Evolutionary conservation across 2,797 vertebrate species (phyloP), one percentile per base, ranked within the genome.

Genomic region (Sebastes matsubarae): DNA sequence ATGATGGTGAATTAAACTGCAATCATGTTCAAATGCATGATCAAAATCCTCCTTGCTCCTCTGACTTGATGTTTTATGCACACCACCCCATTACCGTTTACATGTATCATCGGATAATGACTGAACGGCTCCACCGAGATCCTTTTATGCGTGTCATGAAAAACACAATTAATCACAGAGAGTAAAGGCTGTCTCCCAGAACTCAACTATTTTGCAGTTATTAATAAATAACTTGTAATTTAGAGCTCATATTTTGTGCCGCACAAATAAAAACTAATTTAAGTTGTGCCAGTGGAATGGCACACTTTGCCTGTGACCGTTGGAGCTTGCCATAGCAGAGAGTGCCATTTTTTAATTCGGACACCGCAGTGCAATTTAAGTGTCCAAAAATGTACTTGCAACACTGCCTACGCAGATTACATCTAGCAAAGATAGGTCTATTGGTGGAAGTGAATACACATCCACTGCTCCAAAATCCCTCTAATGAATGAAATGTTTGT

Each of bases 21-120:
- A 84, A 57, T 85, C 80, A 75, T 75, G 60, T 64, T 72, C 68
- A 86, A 79, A 92, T 77, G 36, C 55, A 72, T 59, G 70, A 70
- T 84, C 42, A 75, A 59, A 88, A 80, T 85, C 65, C 16, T 16
- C 30, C 52, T 67, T 85, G 65, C 18, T n/a, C 32, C 57, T 67
- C 58, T 42, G 74, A 83, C 68, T 38, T 65, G 67, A 77, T 75
- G 58, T 79, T 86, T 77, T 68, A 64, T 80, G 58, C 69, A 82
- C 36, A 84, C 77, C 81, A 74, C 13, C 52, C 20, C 8, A n/a
- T 68, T 68, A 72, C 75, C 34, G 67, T 74, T 76, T 50, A 60
- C 66, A 81, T 80, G 70, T 81, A 30, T 72, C 55, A 77, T 30
- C 50, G 24, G 42, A 72, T 70, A 89, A 78, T 60, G 66, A 69